Evolutionary conservation across 1,140 invertebrate species (phyloP).

Genomic region (Adelges cooleyi): DNA sequence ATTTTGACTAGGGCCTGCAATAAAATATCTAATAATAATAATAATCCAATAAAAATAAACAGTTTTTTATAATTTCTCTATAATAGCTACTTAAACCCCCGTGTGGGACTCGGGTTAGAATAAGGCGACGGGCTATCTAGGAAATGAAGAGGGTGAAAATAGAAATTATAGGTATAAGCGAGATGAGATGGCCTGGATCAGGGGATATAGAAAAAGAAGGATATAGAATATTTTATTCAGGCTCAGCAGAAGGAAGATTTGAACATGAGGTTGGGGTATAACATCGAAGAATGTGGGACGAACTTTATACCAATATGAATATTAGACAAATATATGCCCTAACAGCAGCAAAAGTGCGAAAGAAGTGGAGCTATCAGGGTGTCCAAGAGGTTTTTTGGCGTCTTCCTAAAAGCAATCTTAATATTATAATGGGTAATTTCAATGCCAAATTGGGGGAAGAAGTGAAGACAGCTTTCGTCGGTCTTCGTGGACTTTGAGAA

Average conservation of each 20-base stretch:
- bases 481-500: slow-evolving; percentile 33
- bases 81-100: no score
- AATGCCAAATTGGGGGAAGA: slow-evolving; percentile 34
- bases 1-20: no score
- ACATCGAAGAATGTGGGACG: neutral
- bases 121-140: slow-evolving; percentile 9
- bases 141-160: slow-evolving; percentile 30
- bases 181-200: slow-evolving; percentile 22
- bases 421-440: slow-evolving; percentile 33
- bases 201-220: slow-evolving; percentile 5
- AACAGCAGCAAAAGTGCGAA: slow-evolving; percentile 13
- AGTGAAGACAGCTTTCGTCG: slow-evolving; percentile 12
- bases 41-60: no score
- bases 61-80: no score
- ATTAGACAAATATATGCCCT: slow-evolving; percentile 37
- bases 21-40: no score
- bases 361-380: slow-evolving; percentile 31
- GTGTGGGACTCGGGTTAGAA: neutral
- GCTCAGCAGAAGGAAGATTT: neutral
- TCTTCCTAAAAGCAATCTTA: slow-evolving; percentile 30
- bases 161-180: slow-evolving; percentile 27
- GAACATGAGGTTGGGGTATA: neutral
- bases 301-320: slow-evolving; percentile 32
- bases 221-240: no score
- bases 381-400: slow-evolving; percentile 34